phyloP scores from a whole-genome alignment of 2,797 vertebrate species.

The Typhlichthys eigenmanni region DNA sequence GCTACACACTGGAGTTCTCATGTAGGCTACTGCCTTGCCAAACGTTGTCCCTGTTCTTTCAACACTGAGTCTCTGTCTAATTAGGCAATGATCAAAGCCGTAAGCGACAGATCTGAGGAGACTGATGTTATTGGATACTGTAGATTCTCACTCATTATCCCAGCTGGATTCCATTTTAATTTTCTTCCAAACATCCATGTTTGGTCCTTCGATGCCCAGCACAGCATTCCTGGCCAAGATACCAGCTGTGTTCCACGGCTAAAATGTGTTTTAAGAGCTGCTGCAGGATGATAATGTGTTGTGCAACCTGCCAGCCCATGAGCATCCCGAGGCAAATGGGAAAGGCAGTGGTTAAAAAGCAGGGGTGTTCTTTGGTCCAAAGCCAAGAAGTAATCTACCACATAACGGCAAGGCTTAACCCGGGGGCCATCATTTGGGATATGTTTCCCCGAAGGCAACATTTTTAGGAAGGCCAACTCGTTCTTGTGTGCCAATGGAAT shows the following conservation, averaged over 20 bases:
- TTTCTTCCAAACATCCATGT: slow-evolving; percentile 51
- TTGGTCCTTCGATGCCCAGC: slow-evolving; percentile 52
- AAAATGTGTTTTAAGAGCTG: slow-evolving; percentile 82
- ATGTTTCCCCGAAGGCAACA: slow-evolving; percentile 56
- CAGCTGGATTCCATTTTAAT: slow-evolving; percentile 66
- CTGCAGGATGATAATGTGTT: slow-evolving; percentile 78
- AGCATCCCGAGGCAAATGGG: slow-evolving; percentile 78
- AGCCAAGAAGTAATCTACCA: slow-evolving; percentile 79
- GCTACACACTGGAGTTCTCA: slow-evolving; percentile 46
- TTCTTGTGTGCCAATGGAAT: slow-evolving; percentile 62
- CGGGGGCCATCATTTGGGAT: slow-evolving; percentile 64
- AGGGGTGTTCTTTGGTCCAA: slow-evolving; percentile 70
- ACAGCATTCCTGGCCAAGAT: slow-evolving; percentile 67
- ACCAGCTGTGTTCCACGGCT: slow-evolving; percentile 79
- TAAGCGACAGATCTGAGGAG: slow-evolving; percentile 25
- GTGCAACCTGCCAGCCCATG: slow-evolving; percentile 77
- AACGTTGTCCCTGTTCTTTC: slow-evolving; percentile 35
- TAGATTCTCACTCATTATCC: slow-evolving; percentile 60
- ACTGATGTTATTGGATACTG: slow-evolving; percentile 38
- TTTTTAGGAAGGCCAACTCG: slow-evolving; percentile 46
- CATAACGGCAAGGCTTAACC: slow-evolving; percentile 68
- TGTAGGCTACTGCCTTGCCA: slow-evolving; percentile 46
- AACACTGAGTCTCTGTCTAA: slow-evolving; percentile 38
- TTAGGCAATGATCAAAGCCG: slow-evolving; percentile 45
- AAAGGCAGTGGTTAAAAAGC: slow-evolving; percentile 83